Conservation (phyloP, 1,140 invertebrate species). For the Ostrea denselamellosa region DNA sequence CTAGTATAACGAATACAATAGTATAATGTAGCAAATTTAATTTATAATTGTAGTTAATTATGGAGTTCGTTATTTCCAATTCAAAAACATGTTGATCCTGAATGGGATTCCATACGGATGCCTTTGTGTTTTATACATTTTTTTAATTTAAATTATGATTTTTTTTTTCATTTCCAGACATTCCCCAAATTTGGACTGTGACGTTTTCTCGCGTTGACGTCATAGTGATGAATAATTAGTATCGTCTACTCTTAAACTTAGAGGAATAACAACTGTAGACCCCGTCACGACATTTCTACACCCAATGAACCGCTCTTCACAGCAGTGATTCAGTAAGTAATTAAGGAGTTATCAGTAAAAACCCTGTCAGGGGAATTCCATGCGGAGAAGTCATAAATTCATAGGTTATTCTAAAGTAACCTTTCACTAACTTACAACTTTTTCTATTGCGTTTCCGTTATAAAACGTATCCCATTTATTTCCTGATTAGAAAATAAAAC, state of each 20-base stretch:
- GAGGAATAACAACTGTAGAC: not conserved
- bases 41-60: too few relatives aligned
- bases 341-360: not conserved
- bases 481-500: constrained; percentile 3
- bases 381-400: not conserved
- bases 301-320: not conserved
- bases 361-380: not conserved
- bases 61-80: too few relatives aligned
- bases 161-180: too few relatives aligned
- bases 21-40: too few relatives aligned
- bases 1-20: too few relatives aligned
- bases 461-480: not conserved
- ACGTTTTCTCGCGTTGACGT: not conserved
- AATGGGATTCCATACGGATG: too few relatives aligned
- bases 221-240: constrained; percentile 16
- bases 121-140: too few relatives aligned
- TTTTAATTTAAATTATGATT: too few relatives aligned
- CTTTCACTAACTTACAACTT: not conserved
- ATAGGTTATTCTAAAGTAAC: not conserved
- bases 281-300: not conserved
- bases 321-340: not conserved
- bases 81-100: too few relatives aligned
- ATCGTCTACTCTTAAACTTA: not conserved
- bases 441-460: not conserved
- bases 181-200: not conserved